Conservation (phyloP, 2,888 invertebrate genomes). For the Cerastis leucographa region DNA sequence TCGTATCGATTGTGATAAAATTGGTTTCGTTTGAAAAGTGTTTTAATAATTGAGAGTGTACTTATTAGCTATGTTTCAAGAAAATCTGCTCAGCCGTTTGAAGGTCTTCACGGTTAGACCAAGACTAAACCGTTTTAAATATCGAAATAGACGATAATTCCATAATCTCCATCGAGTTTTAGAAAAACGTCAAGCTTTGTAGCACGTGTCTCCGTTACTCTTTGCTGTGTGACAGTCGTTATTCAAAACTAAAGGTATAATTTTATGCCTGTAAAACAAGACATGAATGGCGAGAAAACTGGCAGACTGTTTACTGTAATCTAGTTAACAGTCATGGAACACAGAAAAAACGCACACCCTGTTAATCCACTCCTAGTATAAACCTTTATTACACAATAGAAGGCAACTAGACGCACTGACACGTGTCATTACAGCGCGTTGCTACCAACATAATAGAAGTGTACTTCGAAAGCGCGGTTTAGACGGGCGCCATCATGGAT, state of each 20-base stretch:
- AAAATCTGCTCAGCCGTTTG: too few relatives aligned
- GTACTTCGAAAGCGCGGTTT: conserved; percentile 50
- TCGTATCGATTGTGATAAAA: too few relatives aligned
- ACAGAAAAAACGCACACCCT: neutral
- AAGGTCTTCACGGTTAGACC: too few relatives aligned
- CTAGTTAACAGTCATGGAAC: conserved; percentile 7
- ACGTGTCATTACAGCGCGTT: conserved; percentile 64
- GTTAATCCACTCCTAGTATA: conserved; percentile 30
- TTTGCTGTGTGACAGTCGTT: neutral
- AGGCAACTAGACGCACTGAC: conserved; percentile 62
- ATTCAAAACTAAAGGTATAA: neutral
- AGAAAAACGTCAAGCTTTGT: neutral
- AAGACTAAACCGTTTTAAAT: too few relatives aligned
- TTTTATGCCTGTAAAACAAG: neutral
- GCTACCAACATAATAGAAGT: conserved; percentile 58
- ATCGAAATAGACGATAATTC: too few relatives aligned
- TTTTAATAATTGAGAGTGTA: too few relatives aligned
- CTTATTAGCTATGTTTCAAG: too few relatives aligned
- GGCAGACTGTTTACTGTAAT: neutral
- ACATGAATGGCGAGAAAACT: neutral
- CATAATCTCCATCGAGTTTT: too few relatives aligned
- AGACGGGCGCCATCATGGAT: conserved; percentile 58
- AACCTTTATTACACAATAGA: conserved; percentile 51
- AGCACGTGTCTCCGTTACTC: neutral
- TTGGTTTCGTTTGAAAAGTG: too few relatives aligned